Percentiles rank a stretch among this genome's conserved stretches.
Evolutionary conservation across 2,797 vertebrate species (phyloP).

Genomic region (Poecilia wingei): DNA sequence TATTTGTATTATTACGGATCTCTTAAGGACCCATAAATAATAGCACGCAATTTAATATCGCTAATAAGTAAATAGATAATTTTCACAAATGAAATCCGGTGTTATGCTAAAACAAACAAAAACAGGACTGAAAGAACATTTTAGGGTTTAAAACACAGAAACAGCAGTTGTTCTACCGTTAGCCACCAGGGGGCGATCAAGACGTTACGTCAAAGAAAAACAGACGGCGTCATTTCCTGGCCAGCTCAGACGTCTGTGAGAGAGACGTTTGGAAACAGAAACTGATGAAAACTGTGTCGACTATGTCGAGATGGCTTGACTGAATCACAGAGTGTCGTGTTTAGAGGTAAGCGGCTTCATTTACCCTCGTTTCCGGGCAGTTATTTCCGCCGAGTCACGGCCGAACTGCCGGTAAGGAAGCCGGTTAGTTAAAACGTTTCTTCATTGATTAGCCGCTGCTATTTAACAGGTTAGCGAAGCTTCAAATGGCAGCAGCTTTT

Average conservation of each 20-base stretch:
- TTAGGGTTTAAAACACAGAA: background rate
- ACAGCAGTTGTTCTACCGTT: background rate
- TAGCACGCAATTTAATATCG: no score
- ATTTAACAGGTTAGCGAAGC: background rate
- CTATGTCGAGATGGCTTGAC: constrained; percentile 40
- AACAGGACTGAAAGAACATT: background rate
- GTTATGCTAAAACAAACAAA: background rate
- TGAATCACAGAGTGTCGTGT: background rate
- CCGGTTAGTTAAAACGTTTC: constrained; percentile 21
- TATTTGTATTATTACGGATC: background rate
- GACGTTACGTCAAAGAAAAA: background rate
- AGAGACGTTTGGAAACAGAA: constrained; percentile 30
- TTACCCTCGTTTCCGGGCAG: fast-evolving
- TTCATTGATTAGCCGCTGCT: constrained; percentile 39
- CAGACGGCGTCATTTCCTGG: constrained; percentile 34
- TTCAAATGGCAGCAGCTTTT: background rate
- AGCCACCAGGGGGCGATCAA: constrained; percentile 14
- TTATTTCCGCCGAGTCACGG: background rate
- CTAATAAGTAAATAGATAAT: background rate
- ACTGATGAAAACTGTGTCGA: background rate
- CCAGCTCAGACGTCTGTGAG: background rate
- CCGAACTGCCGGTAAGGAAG: background rate
- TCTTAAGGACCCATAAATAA: background rate
- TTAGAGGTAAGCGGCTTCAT: constrained; percentile 32
- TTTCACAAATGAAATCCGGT: background rate